phyloP scores from a whole-genome alignment of 2,888 invertebrate genomes.

The Tineola bisselliella region DNA sequence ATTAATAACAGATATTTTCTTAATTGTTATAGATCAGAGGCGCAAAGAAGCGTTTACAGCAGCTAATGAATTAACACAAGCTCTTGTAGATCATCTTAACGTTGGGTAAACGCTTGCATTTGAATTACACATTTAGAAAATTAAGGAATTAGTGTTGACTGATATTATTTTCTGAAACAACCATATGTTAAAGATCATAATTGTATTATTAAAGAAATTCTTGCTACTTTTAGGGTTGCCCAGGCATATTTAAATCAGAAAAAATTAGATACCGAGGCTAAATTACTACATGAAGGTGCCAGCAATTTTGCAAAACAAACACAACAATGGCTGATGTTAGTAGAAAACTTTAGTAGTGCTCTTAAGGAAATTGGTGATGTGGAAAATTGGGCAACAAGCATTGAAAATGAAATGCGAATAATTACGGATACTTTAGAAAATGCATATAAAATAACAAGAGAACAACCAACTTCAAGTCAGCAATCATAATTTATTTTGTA shows the following conservation, averaged over 20 bases:
- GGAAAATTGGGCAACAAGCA: conserved; percentile 97
- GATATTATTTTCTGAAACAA: too few species aligned
- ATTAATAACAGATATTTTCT: background rate
- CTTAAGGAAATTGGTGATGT: conserved; percentile 98
- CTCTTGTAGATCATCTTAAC: conserved; percentile 96
- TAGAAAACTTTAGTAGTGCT: conserved; percentile 87
- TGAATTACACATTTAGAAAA: too few species aligned
- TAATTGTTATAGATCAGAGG: conserved; percentile 81
- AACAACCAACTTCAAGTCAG: conserved; percentile 30
- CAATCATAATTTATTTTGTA: background rate
- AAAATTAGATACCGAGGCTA: conserved; percentile 96
- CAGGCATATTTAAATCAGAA: conserved; percentile 99
- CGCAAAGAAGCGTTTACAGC: conserved; percentile 93
- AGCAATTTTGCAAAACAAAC: conserved; percentile 96
- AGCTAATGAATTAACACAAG: conserved; percentile 91
- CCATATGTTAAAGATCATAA: too few species aligned
- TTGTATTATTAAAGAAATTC: too few species aligned
- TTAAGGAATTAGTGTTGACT: too few species aligned
- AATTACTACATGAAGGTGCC: conserved; percentile 92
- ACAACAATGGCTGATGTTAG: conserved; percentile 94
- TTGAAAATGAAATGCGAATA: conserved; percentile 94
- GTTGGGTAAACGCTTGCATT: conserved; percentile 78
- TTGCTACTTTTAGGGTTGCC: conserved; percentile 77
- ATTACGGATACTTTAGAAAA: conserved; percentile 92
- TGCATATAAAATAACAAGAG: conserved; percentile 82